Evolutionary conservation across 92 coral and sea anemone genomes (phyloP).

Genomic region (Scolanthus callimorphus): DNA sequence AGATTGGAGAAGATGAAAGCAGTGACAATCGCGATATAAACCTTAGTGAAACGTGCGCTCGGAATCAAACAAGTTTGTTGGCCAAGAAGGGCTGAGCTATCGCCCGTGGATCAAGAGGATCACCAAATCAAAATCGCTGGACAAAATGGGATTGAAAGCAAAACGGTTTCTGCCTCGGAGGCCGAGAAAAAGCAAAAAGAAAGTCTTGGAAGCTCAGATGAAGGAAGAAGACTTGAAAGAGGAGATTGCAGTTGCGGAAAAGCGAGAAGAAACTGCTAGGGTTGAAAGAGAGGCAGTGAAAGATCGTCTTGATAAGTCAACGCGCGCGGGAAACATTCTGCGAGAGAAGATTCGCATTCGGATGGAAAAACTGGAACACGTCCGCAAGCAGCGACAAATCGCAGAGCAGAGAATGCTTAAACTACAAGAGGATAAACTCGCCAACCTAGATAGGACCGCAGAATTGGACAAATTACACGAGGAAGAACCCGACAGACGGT

Average conservation of each 20-base stretch:
- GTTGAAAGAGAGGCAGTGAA: constrained; percentile 1
- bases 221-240: constrained; percentile 10
- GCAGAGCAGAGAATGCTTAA: background rate
- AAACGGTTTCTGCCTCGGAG: constrained; percentile 28
- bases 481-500: constrained; percentile 9
- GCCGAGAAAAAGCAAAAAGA: constrained; percentile 19
- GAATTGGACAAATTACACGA: constrained; percentile 9
- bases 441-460: constrained; percentile 2
- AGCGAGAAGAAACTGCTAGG: background rate
- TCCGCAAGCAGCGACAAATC: background rate
- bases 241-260: constrained; percentile 12
- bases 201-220: constrained; percentile 10
- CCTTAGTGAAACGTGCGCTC: too few relatives aligned
- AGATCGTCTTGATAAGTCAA: constrained; percentile 6
- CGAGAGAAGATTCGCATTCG: background rate
- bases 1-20: background rate
- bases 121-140: background rate
- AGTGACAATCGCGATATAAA: too few relatives aligned
- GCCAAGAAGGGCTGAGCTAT: too few relatives aligned
- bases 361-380: constrained; percentile 8
- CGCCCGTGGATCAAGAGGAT: too few relatives aligned
- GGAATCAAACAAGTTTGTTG: too few relatives aligned
- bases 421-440: background rate
- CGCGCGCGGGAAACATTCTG: constrained; percentile 1
- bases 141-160: constrained; percentile 21